phyloP scores from a whole-genome alignment of 2,113 vertebrate species.

The Osmerus mordax region DNA sequence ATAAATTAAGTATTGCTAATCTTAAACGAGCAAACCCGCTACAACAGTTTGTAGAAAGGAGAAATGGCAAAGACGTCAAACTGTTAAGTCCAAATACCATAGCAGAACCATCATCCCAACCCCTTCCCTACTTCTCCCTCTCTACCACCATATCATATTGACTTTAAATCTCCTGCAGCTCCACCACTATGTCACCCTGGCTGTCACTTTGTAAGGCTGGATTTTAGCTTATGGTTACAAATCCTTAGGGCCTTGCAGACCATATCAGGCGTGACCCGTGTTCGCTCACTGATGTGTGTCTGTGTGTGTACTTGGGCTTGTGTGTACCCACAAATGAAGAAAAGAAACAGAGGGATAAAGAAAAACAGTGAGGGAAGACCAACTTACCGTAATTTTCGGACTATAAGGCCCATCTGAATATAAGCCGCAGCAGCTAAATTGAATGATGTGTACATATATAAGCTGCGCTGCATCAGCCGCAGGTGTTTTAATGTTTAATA shows the following conservation, averaged over 20 bases:
- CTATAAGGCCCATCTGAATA: no score
- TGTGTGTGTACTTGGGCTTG: neutral
- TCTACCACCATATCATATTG: constrained; percentile 20
- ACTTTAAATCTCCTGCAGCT: constrained; percentile 50
- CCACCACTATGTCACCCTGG: constrained; percentile 45
- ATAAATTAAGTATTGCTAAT: no score
- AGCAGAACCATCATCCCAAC: constrained; percentile 35
- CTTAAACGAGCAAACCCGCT: no score
- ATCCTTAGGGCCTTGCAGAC: constrained; percentile 56
- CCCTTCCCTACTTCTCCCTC: neutral
- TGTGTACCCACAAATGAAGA: neutral
- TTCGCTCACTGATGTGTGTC: constrained; percentile 43
- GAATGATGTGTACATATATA: no score
- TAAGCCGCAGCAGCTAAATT: no score
- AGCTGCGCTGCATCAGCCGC: no score
- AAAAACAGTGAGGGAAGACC: constrained; percentile 31
- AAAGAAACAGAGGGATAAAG: neutral
- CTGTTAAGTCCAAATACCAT: constrained; percentile 57
- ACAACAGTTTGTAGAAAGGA: constrained; percentile 14
- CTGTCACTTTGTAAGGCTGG: constrained; percentile 49
- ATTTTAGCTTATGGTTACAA: constrained; percentile 58
- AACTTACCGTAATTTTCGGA: no score
- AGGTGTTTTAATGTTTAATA: no score
- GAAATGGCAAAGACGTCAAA: constrained; percentile 48
- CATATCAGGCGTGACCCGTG: constrained; percentile 49